Base-by-base conservation (phyloP, 64 coral and sea anemone species). In the Platygyra sinensis region DNA sequence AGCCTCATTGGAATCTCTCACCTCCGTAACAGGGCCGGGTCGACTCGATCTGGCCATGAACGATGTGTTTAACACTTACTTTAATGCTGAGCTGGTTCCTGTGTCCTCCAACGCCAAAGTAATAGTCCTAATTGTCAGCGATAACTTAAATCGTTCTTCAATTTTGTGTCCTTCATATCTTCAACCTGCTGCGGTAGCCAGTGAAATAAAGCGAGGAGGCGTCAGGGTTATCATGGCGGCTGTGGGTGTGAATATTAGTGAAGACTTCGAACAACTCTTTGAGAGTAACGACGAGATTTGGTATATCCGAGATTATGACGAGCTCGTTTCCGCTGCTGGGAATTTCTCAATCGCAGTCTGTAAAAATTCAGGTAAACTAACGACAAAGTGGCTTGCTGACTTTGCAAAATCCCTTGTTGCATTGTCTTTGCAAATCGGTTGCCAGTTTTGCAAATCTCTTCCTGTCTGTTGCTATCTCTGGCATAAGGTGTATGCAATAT, bases 201-300 rank as follows among this genome's bases (percentile, higher is more conserved):
- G 51, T 25, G 18, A 25, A 50, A n/a, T 79, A 20, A 55, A 79
- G 13, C 3, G 6, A 0, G 51, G 9, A n/a, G 49, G 76, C 15
- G 76, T 79, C 52, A 79, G 76, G 19, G 76, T 79, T 22, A 52
- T 79, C 49, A 55, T 79, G 49, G 76, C 76, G 18, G 76, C 52
- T 79, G 24, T 79, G 8, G 51, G 10, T 57, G 76, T 79, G 19
- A 79, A 79, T 22, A 55, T 50, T 14, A 50, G 42, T 28, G 51
- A 79, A 25, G 50, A 79, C 52, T 29, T 60, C n/a, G 30, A 60
- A 5, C 52, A 79, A 29, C 12, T 79, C 14, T 11, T 79, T n/a
- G 51, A 80, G n/a, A 80, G 52, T 15, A 46, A 80, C 14, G 55
- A 80, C 78, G 78, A 80, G 54, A 57, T 80, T 60, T 80, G 55